phyloP scores from a whole-genome alignment of 2,888 invertebrate genomes.

The Pemphredon lugubris region DNA sequence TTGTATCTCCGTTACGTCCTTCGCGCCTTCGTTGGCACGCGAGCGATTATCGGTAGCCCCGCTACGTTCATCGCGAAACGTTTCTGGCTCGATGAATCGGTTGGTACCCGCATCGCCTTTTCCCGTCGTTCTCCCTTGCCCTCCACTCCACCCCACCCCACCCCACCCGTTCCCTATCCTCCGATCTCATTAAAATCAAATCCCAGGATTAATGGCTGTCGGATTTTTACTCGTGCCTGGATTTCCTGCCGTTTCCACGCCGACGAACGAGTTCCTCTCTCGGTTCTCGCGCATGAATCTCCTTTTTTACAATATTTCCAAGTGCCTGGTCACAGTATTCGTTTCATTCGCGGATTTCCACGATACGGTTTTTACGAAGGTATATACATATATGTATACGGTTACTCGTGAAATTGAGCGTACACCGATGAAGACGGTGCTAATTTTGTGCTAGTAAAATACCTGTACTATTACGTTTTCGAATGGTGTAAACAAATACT shows the following conservation, averaged over 20 bases:
- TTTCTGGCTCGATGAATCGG: constrained; percentile 35
- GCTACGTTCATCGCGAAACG: constrained; percentile 57
- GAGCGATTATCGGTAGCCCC: constrained; percentile 62
- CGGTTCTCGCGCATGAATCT: neutral
- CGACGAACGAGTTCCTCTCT: too few relatives aligned
- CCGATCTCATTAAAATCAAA: constrained; percentile 6
- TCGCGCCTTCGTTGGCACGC: constrained; percentile 73
- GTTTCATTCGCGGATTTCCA: too few relatives aligned
- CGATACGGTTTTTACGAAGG: too few relatives aligned
- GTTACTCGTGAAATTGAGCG: too few relatives aligned
- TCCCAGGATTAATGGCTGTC: neutral
- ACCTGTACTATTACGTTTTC: too few relatives aligned
- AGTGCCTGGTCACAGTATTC: too few relatives aligned
- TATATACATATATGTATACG: too few relatives aligned
- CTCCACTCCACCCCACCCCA: too few relatives aligned
- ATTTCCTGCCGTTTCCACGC: neutral
- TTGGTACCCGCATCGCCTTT: constrained; percentile 15
- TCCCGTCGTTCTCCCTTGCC: constrained; percentile 2
- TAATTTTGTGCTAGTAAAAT: too few relatives aligned
- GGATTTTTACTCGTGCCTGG: neutral
- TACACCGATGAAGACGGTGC: too few relatives aligned
- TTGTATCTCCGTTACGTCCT: constrained; percentile 76
- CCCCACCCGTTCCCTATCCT: neutral
- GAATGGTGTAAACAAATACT: too few relatives aligned
- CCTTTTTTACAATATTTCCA: neutral